Conservation (phyloP, 2,113 vertebrate genomes). For the Ophthalmotilapia sp. region DNA sequence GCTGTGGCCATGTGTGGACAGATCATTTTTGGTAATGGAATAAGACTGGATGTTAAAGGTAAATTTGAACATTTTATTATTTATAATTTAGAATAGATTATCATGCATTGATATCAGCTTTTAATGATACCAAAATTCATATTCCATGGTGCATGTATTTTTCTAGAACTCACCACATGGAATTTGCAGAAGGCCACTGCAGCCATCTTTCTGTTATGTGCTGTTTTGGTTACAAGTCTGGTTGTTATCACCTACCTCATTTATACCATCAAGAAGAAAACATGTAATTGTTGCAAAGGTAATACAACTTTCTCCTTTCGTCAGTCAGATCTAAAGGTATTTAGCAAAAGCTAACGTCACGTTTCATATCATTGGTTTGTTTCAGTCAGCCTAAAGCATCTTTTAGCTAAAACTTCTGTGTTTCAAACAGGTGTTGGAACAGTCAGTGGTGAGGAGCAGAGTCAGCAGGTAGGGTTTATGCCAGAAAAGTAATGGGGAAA, state of each 20-base stretch:
- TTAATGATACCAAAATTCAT: background rate
- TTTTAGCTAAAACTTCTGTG: accelerated
- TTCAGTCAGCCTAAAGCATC: background rate
- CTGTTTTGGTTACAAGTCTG: background rate
- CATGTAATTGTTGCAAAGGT: background rate
- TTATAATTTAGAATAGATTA: too few species aligned
- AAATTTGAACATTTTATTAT: background rate
- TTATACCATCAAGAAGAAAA: background rate
- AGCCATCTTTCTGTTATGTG: background rate
- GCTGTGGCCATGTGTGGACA: background rate
- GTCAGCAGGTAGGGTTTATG: background rate
- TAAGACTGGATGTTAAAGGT: background rate
- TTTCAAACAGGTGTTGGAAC: background rate
- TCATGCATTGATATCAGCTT: too few species aligned
- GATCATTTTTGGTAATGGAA: background rate
- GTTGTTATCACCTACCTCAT: accelerated
- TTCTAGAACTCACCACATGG: background rate
- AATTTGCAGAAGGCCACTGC: background rate
- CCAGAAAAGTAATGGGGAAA: background rate
- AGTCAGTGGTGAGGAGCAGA: background rate
- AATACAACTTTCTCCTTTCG: accelerated
- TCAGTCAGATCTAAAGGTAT: accelerated
- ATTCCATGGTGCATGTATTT: accelerated
- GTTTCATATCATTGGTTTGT: background rate
- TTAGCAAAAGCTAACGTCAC: background rate